Percentiles rank a stretch among this genome's conserved stretches.
Conservation (phyloP, 2,113 vertebrate genomes). For the Tragelaphus buxtoni region DNA sequence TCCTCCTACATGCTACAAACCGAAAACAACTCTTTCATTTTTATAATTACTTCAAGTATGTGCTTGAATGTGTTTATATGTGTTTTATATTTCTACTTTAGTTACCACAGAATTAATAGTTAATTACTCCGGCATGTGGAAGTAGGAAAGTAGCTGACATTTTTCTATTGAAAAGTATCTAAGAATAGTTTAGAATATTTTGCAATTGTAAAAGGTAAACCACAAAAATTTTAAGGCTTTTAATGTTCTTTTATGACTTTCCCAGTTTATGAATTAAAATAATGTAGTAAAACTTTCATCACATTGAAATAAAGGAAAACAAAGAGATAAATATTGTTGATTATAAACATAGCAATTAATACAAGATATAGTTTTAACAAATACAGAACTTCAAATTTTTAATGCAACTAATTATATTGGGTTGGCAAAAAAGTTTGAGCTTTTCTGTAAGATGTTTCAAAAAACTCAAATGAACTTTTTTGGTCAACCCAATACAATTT, state of each 20-base stretch:
- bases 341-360: conserved; percentile 12
- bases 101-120: conserved; percentile 12
- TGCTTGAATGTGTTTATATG: not conserved
- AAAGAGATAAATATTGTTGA: conserved; percentile 31
- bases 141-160: not conserved
- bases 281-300: conserved; percentile 35
- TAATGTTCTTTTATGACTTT: not conserved
- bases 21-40: conserved; percentile 32
- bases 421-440: not conserved
- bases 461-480: not conserved
- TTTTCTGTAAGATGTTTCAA: not conserved
- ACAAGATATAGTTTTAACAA: not conserved
- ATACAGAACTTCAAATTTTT: not conserved
- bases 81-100: not conserved
- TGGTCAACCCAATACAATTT: not conserved
- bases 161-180: conserved; percentile 21
- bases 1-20: conserved; percentile 30
- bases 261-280: not conserved
- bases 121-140: conserved; percentile 19
- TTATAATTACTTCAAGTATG: conserved; percentile 38
- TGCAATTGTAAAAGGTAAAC: conserved; percentile 13
- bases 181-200: conserved; percentile 18
- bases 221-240: not conserved
- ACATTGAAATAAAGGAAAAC: conserved; percentile 54
- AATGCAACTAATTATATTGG: not conserved